phyloP scores from a whole-genome alignment of 2,113 vertebrate genomes.

The Puntigrus tetrazona region DNA sequence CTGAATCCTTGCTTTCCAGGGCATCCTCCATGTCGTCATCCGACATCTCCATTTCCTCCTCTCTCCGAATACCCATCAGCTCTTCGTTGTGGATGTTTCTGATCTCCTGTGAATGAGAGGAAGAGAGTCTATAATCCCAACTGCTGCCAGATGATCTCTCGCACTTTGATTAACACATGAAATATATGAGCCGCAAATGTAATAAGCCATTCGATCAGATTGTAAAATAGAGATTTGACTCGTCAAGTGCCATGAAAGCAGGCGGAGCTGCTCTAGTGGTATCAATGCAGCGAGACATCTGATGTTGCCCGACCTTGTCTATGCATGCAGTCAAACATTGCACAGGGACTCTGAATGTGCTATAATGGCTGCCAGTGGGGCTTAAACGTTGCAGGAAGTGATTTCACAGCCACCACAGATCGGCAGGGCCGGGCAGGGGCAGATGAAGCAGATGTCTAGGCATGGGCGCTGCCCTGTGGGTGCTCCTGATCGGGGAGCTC shows the following conservation, averaged over 20 bases:
- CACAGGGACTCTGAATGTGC: constrained; percentile 8
- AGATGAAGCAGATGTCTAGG: constrained; percentile 50
- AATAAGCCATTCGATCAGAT: constrained; percentile 39
- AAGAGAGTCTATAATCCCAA: constrained; percentile 17
- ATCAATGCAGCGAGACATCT: not conserved
- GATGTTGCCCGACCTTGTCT: constrained; percentile 43
- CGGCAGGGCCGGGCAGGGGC: constrained; percentile 41
- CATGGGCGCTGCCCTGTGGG: constrained; percentile 30
- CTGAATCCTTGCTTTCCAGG: constrained; percentile 84
- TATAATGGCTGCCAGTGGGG: constrained; percentile 34
- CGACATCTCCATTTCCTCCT: constrained; percentile 99
- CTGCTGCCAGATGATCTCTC: not conserved
- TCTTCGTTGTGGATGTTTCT: constrained; percentile 96
- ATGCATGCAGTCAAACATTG: not conserved
- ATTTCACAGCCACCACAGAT: constrained; percentile 18
- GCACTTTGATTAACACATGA: constrained; percentile 34
- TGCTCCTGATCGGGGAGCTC: constrained; percentile 32
- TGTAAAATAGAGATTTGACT: constrained; percentile 5
- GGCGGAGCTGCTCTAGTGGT: not conserved
- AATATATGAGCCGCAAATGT: constrained; percentile 45
- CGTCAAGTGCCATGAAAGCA: not conserved
- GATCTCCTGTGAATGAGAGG: constrained; percentile 82
- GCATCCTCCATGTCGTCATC: constrained; percentile 89
- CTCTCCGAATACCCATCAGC: constrained; percentile 93
- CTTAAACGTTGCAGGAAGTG: constrained; percentile 18